Evolutionary conservation across 2,888 invertebrate species (phyloP), one percentile per base, ranked within the genome.

Genomic region (Bellardia pandia): DNA sequence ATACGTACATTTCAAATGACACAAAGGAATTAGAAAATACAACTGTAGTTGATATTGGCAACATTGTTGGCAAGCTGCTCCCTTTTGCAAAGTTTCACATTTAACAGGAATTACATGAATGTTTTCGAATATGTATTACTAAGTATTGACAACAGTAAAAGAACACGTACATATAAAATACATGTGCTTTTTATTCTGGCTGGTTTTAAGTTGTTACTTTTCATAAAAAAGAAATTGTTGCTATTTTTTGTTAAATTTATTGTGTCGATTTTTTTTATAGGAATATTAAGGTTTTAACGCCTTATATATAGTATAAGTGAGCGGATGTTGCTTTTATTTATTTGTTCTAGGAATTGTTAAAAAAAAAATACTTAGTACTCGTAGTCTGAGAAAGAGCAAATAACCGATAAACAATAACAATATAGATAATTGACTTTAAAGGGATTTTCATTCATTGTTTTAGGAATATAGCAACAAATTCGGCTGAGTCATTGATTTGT

Each of bases 341-440:
- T 37, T 9, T 45, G 11, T 71, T 72, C 72, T 37, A 13, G 69
- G 76, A 83, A 83, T 76, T 62, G 69, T 23, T 16, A n/a, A 33
- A 48, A 33, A 5, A 11, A 48, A 48, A n/a, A 3, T 16, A 64
- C n/a, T 33, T 11, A 48, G 30, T 30, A 16, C n/a, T 62, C 23
- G 30, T 7, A 69, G 30, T 56, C 0, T 72, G 23, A 11, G 51
- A 72, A 72, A 79, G 75, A 72, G 92, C 37, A 74, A 66, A 2
- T 16, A 58, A 93, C 91, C 91, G 89, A 84, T 81, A 80, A 74
- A 84, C 64, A 81, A 90, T 90, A 91, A 90, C 33, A 74, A 89
- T 88, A 1, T 89, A 90, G 89, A 90, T 92, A 92, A 92, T 92
- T 92, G 92, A 92, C 92, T 92, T 92, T 92, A 91, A 91, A 90